phyloP scores from a whole-genome alignment of 2,113 vertebrate genomes.

The Cochlearius cochlearius region DNA sequence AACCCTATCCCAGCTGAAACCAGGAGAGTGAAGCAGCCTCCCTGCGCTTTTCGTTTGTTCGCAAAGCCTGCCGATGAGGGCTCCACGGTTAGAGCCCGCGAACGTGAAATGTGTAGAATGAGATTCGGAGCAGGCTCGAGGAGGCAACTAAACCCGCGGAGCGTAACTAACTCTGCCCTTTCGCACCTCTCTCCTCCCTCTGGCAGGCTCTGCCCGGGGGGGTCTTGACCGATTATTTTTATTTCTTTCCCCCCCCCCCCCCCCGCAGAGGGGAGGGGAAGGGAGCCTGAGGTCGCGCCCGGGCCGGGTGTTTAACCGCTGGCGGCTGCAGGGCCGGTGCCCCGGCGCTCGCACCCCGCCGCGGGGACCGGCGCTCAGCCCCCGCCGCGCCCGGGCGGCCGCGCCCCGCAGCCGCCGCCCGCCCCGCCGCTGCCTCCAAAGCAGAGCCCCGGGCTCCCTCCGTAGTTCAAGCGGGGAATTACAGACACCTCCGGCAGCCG shows the following conservation, averaged over 20 bases:
- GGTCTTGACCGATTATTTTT: rapidly evolving
- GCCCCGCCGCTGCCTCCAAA: not conserved
- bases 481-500: rapidly evolving
- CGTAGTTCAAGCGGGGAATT: constrained; percentile 5
- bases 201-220: not conserved
- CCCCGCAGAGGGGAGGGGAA: not conserved
- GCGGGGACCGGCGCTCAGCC: too few species aligned
- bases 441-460: constrained; percentile 48
- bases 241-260: too few species aligned
- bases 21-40: not conserved
- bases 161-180: rapidly evolving
- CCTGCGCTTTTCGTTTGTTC: not conserved
- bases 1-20: too few species aligned
- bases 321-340: not conserved
- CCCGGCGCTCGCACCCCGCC: too few species aligned
- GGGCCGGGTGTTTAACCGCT: rapidly evolving
- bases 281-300: rapidly evolving
- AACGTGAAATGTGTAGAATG: rapidly evolving
- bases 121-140: not conserved
- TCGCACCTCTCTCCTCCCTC: not conserved
- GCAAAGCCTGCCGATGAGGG: not conserved
- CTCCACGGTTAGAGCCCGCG: not conserved
- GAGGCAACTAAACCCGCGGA: not conserved
- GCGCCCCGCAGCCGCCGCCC: too few species aligned
- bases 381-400: too few species aligned